Conservation (phyloP, 2,888 invertebrate genomes). For the Petrolisthes cinctipes region DNA sequence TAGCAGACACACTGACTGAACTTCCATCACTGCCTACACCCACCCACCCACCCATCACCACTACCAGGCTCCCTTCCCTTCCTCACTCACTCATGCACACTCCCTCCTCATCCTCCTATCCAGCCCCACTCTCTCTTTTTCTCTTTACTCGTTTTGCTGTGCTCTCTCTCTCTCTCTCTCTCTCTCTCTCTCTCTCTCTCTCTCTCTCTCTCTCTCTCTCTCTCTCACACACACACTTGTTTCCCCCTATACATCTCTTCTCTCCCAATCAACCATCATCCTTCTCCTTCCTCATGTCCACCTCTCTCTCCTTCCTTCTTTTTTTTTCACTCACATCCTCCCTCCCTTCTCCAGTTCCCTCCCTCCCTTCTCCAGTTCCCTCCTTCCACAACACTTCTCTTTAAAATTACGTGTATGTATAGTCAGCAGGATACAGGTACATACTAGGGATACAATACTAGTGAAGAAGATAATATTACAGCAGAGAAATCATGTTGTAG, state of each 20-base stretch:
- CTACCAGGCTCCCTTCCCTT: too few species aligned
- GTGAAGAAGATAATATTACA: too few species aligned
- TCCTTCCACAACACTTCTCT: neutral
- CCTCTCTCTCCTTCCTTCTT: constrained; percentile 13
- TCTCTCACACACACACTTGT: neutral
- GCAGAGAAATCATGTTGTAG: too few species aligned
- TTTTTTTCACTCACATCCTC: neutral
- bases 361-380: neutral
- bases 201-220: neutral
- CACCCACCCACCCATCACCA: too few species aligned
- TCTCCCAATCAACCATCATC: neutral
- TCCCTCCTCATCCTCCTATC: neutral
- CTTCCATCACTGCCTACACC: too few species aligned
- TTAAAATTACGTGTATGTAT: too few species aligned
- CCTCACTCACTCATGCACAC: neutral
- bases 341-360: neutral
- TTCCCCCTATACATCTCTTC: too few species aligned
- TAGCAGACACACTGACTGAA: too few species aligned
- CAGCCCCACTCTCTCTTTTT: neutral
- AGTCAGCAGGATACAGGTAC: too few species aligned
- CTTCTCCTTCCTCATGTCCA: neutral
- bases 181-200: neutral
- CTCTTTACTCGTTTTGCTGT: neutral
- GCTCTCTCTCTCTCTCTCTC: neutral
- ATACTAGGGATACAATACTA: too few species aligned